Conservation (phyloP, 2,113 vertebrate species). For the Marmota flaviventris region DNA sequence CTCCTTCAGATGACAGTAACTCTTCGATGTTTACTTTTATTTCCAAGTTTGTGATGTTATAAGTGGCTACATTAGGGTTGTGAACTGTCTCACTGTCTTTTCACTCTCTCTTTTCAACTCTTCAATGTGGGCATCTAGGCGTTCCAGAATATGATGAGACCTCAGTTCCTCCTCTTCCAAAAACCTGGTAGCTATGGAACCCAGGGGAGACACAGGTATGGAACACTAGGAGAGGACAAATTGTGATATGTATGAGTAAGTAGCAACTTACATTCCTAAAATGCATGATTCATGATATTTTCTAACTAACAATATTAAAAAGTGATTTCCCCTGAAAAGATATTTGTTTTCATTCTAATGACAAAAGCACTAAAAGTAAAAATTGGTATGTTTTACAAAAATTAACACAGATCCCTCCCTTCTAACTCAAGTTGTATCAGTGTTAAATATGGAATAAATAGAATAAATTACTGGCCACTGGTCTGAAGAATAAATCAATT, state of each 20-base stretch:
- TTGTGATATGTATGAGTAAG: background rate
- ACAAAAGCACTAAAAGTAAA: background rate
- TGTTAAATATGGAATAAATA: background rate
- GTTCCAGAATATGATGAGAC: constrained; percentile 91
- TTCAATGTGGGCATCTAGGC: constrained; percentile 93
- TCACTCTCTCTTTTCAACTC: constrained; percentile 90
- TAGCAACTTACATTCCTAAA: background rate
- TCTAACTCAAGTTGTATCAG: background rate
- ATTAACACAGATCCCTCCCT: background rate
- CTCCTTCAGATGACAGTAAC: background rate
- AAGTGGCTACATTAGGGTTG: constrained; percentile 76
- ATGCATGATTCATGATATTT: background rate
- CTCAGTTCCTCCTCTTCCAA: constrained; percentile 93
- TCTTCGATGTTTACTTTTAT: background rate
- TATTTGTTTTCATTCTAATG: constrained; percentile 42
- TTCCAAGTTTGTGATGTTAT: background rate
- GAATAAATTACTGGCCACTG: background rate
- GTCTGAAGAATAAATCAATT: background rate
- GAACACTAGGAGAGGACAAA: constrained; percentile 77
- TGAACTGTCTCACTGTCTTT: constrained; percentile 90
- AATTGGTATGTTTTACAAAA: constrained; percentile 31
- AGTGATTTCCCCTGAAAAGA: background rate
- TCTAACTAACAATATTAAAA: constrained; percentile 48
- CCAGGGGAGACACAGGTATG: constrained; percentile 86
- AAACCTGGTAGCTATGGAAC: constrained; percentile 89